These are phyloP conservation scores for Anoura caudifer DNA, from an alignment of 2,113 vertebrate genomes.

Conservation along the genomic window DNA sequence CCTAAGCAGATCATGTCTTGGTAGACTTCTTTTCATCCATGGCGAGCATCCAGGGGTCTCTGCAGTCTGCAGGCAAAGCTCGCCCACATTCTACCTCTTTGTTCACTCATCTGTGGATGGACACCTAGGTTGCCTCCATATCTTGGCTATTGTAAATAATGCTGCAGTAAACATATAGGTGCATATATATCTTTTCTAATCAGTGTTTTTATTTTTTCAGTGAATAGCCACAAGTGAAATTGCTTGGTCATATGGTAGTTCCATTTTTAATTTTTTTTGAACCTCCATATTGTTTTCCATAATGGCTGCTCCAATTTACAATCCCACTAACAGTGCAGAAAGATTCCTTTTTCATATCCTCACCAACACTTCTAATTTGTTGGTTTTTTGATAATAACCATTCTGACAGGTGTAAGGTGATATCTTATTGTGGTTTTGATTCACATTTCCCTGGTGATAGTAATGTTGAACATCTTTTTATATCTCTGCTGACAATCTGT, in stretches of 20 bases:
- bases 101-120: neutral
- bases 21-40: too few relatives aligned
- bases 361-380: neutral
- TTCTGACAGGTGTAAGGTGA: neutral
- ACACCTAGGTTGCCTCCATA: neutral
- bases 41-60: too few relatives aligned
- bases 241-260: neutral
- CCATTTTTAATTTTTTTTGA: neutral
- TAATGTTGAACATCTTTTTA: neutral
- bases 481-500: neutral
- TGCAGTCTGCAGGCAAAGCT: too few relatives aligned
- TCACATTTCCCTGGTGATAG: neutral
- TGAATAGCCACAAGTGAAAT: neutral
- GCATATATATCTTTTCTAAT: neutral
- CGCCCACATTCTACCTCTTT: too few relatives aligned
- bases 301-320: neutral
- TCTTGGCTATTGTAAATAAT: neutral
- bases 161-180: neutral
- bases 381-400: neutral
- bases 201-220: neutral
- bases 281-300: neutral
- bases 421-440: neutral
- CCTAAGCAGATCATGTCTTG: too few relatives aligned
- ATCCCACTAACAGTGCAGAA: neutral
- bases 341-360: neutral